These are phyloP conservation scores for Coptodon rendalli DNA, from an alignment of 2,113 vertebrate genomes.

Conservation along the genomic window DNA sequence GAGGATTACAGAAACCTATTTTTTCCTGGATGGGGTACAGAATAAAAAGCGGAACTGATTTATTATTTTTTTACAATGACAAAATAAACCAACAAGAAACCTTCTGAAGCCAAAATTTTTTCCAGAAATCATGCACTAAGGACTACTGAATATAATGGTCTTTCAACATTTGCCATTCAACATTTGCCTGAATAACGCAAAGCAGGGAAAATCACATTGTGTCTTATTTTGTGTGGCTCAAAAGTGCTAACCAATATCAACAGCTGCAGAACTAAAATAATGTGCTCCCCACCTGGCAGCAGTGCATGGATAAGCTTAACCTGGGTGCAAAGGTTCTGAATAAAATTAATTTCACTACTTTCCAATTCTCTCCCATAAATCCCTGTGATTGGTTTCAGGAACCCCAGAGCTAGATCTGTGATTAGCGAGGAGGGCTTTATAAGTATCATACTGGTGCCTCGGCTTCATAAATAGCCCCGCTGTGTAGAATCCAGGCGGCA, in stretches of 20 bases:
- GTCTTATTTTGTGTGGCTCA: not conserved
- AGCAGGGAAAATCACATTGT: not conserved
- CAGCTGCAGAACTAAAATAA: not conserved
- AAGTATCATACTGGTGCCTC: conserved; percentile 18
- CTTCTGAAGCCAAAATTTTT: not conserved
- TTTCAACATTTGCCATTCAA: conserved; percentile 4
- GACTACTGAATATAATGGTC: not conserved
- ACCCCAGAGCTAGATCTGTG: conserved; percentile 37
- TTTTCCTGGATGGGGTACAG: not conserved
- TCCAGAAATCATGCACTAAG: conserved; percentile 9
- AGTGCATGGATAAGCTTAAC: not conserved
- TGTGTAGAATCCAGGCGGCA: not conserved
- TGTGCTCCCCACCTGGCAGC: not conserved
- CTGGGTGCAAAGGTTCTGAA: conserved; percentile 34
- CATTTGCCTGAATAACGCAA: conserved; percentile 20
- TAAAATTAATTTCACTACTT: conserved; percentile 50
- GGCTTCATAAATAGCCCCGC: conserved; percentile 37
- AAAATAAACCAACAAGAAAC: conserved; percentile 18
- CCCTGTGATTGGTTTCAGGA: conserved; percentile 30
- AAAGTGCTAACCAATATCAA: conserved; percentile 22
- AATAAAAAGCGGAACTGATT: not conserved
- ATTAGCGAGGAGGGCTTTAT: conserved; percentile 49
- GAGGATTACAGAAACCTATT: conserved; percentile 1
- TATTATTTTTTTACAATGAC: not conserved
- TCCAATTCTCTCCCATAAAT: conserved; percentile 29